These are phyloP conservation scores for Semotilus atromaculatus DNA, from an alignment of 2,797 vertebrate genomes.

Conservation along the genomic window DNA sequence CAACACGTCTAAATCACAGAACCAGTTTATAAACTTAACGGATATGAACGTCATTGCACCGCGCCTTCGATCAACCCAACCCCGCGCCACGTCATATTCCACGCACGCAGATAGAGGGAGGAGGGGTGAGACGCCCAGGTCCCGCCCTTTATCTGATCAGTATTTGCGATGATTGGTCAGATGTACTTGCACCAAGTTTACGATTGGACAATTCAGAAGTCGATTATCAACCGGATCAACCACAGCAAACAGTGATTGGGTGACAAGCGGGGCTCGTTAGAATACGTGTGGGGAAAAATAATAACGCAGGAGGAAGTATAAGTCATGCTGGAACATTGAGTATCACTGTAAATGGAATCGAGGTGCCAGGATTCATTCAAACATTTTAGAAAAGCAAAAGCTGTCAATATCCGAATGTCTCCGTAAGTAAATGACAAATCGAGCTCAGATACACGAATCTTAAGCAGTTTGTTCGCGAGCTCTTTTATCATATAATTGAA, in stretches of 20 bases:
- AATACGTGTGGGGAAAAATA: background rate
- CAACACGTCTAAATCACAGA: background rate
- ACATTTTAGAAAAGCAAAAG: conserved; percentile 9
- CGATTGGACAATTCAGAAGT: background rate
- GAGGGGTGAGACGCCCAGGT: background rate
- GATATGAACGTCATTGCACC: conserved; percentile 32
- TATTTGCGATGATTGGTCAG: background rate
- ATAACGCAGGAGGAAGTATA: conserved; percentile 16
- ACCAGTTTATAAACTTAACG: background rate
- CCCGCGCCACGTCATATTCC: conserved; percentile 53
- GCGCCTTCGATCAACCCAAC: conserved; percentile 35
- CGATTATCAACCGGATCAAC: background rate
- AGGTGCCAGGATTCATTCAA: conserved; percentile 6
- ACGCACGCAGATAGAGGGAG: conserved; percentile 27
- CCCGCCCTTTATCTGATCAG: background rate
- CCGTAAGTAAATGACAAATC: conserved; percentile 47
- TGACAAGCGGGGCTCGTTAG: background rate
- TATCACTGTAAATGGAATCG: background rate
- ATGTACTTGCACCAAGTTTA: fast-evolving
- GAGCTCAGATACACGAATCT: background rate
- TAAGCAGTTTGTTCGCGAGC: background rate
- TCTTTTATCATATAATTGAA: background rate
- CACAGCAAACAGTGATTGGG: background rate
- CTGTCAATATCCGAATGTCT: conserved; percentile 24
- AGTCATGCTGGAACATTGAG: conserved; percentile 25